A percentile compares a stretch with the other conserved stretches of the same genome.
These are phyloP conservation scores for Dendrocincla tyrannina DNA, from an alignment of 2,797 vertebrate species.

Conservation along the genomic window DNA sequence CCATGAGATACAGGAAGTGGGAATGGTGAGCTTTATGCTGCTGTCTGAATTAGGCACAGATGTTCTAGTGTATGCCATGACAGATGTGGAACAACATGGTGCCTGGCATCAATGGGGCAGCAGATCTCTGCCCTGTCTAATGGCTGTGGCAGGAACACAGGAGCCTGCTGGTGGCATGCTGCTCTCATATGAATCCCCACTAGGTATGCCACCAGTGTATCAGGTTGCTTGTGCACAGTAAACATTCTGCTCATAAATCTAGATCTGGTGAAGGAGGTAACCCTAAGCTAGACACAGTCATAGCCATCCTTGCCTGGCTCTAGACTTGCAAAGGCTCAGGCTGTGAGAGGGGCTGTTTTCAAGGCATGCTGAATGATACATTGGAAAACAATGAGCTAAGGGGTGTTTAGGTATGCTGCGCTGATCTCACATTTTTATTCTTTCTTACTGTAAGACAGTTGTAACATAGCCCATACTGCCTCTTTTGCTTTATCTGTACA, in stretches of 20 bases:
- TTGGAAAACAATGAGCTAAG: neutral
- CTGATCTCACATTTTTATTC: neutral
- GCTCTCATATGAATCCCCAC: no score
- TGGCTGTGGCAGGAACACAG: fast-evolving
- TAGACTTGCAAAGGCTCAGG: neutral
- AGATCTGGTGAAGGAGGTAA: neutral
- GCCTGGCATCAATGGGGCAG: neutral
- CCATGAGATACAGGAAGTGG: no score
- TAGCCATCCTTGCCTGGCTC: neutral
- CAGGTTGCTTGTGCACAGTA: neutral
- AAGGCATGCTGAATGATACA: fast-evolving
- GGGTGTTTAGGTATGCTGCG: neutral
- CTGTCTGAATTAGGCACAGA: neutral
- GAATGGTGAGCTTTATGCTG: neutral
- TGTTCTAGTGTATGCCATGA: neutral
- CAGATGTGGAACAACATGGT: neutral
- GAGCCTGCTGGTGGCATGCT: neutral
- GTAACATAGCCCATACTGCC: neutral
- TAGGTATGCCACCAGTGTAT: neutral
- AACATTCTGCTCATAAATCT: fast-evolving
- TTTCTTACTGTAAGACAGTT: neutral
- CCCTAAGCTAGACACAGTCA: fast-evolving
- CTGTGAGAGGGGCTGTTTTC: neutral
- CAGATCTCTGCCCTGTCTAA: neutral
- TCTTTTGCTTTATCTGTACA: neutral